Evolutionary conservation across 2,888 invertebrate species (phyloP).

Genomic region (Cerastoderma edule): DNA sequence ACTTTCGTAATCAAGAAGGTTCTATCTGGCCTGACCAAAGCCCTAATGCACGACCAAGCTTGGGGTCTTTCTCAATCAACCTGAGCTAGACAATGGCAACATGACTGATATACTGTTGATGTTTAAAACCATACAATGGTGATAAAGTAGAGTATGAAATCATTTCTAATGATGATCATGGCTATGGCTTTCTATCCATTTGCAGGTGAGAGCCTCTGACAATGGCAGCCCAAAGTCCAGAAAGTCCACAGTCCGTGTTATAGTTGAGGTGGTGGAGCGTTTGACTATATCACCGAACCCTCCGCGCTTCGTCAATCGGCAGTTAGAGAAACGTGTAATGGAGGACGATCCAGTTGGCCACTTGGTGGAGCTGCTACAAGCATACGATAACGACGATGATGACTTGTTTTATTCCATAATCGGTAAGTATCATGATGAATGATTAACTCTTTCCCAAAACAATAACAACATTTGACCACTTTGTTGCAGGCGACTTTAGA

Average conservation of each 20-base stretch:
- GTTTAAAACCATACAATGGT: too few species aligned
- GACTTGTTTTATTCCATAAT: slow-evolving; percentile 95
- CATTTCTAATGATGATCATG: too few species aligned
- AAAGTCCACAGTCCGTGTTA: slow-evolving; percentile 84
- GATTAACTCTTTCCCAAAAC: too few species aligned
- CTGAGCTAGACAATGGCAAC: too few species aligned
- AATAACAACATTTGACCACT: too few species aligned
- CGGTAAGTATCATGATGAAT: slow-evolving; percentile 78
- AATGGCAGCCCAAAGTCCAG: slow-evolving; percentile 69
- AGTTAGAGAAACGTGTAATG: slow-evolving; percentile 73
- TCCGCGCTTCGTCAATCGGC: slow-evolving; percentile 86
- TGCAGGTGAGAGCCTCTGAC: slow-evolving; percentile 72
- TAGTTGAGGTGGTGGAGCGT: slow-evolving; percentile 73
- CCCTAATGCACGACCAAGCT: too few species aligned
- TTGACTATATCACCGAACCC: slow-evolving; percentile 84
- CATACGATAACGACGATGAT: slow-evolving; percentile 93
- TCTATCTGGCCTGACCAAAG: too few species aligned
- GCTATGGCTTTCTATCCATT: neutral
- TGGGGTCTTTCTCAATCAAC: too few species aligned
- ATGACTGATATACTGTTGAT: too few species aligned
- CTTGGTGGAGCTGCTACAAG: slow-evolving; percentile 93
- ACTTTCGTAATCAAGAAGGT: too few species aligned
- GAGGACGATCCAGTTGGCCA: slow-evolving; percentile 91
- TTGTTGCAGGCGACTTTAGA: too few species aligned
- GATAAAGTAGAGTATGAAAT: too few species aligned